A percentile compares a stretch with the other conserved stretches of the same genome.
Evolutionary conservation across 2,113 vertebrate species (phyloP).

Genomic region (Heterocephalus glaber): DNA sequence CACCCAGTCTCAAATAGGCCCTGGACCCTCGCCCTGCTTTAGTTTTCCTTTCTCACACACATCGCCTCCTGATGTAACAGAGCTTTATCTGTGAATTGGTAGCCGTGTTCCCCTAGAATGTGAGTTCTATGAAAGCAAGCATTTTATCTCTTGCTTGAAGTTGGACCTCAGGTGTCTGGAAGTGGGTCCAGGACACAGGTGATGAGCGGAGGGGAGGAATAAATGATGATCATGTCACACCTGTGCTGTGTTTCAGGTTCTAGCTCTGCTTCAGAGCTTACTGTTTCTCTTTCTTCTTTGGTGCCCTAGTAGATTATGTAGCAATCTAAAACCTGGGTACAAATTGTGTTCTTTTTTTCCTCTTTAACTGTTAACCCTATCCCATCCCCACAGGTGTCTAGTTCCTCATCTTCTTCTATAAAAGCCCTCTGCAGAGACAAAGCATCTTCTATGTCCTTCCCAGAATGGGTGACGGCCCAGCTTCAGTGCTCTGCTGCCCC

Average conservation of each 20-base stretch:
- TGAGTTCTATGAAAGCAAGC: background rate
- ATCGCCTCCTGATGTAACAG: background rate
- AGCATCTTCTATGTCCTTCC: background rate
- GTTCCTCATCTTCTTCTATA: background rate
- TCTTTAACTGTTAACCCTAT: background rate
- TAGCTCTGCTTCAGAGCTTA: background rate
- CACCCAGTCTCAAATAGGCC: background rate
- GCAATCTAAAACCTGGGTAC: background rate
- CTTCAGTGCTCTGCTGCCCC: too few species aligned
- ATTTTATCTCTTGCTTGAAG: constrained; percentile 7
- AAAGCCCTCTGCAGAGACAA: background rate
- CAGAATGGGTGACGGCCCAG: background rate
- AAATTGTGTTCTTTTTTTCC: background rate
- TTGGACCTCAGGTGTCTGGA: constrained; percentile 14
- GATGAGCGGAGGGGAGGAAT: background rate
- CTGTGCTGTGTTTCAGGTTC: background rate
- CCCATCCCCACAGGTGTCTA: background rate
- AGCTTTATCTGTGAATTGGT: background rate
- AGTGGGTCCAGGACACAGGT: background rate
- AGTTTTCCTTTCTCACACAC: background rate
- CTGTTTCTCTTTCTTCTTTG: background rate
- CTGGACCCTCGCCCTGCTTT: rapidly evolving
- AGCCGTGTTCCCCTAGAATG: background rate
- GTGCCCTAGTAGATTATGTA: background rate
- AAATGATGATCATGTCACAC: background rate